Conservation (phyloP, 1,140 invertebrate species). For the Drosophila repleta region DNA sequence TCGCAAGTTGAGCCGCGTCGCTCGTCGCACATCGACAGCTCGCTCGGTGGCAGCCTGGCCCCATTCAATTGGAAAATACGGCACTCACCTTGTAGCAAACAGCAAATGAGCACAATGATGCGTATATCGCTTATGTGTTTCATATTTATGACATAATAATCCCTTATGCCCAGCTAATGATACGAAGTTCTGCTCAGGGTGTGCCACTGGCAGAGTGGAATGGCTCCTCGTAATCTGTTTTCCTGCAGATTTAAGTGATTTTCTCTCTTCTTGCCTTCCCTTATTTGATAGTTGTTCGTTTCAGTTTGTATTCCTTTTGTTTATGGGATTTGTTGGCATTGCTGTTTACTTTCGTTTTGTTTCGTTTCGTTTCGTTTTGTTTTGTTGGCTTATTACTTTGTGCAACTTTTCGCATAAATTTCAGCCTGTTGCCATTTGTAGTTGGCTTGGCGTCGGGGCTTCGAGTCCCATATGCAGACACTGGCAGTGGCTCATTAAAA, state of each 20-base stretch:
- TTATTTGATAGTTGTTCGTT: conserved; percentile 44
- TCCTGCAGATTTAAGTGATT: conserved; percentile 70
- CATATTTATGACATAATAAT: conserved; percentile 82
- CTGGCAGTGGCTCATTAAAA: conserved; percentile 67
- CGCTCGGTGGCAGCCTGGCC: neutral
- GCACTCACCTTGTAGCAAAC: conserved; percentile 79
- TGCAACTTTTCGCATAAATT: conserved; percentile 75
- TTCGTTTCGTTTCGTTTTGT: conserved; percentile 28
- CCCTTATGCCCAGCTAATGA: conserved; percentile 52
- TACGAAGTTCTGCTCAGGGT: conserved; percentile 25
- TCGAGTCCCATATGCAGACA: conserved; percentile 63
- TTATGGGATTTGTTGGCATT: conserved; percentile 58
- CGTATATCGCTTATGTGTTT: conserved; percentile 76
- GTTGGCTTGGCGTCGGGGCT: conserved; percentile 53
- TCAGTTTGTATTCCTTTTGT: conserved; percentile 50
- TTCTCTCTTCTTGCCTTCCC: conserved; percentile 28
- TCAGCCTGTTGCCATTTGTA: conserved; percentile 74
- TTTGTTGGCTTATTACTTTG: conserved; percentile 71
- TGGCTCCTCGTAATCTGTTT: conserved; percentile 25
- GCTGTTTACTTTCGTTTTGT: conserved; percentile 54
- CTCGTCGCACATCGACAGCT: conserved; percentile 25
- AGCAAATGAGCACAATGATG: conserved; percentile 78
- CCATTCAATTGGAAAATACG: conserved; percentile 34
- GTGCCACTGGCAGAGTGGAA: conserved; percentile 27
- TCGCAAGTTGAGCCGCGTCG: neutral